A percentile compares a stretch with the other conserved stretches of the same genome.
phyloP scores from a whole-genome alignment of 1,140 invertebrate species.

The Atta colombica region DNA sequence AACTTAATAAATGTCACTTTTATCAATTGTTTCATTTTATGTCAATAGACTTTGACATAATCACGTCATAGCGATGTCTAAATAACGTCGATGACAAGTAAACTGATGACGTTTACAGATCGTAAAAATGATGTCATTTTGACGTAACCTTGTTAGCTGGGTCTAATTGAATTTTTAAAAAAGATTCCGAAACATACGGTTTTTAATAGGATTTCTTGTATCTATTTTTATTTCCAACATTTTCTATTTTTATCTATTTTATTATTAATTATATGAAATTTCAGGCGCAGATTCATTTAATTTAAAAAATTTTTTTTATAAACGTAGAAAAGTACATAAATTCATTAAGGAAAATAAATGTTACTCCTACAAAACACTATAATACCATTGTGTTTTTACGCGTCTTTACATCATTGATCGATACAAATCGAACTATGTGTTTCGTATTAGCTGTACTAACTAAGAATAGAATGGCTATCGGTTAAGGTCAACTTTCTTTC shows the following conservation, averaged over 20 bases:
- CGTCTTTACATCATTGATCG: not conserved
- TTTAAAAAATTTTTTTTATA: not conserved
- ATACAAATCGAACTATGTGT: slow-evolving; percentile 32
- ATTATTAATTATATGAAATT: slow-evolving; percentile 13
- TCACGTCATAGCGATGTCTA: no score
- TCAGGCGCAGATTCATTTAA: not conserved
- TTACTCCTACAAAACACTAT: not conserved
- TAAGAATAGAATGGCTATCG: slow-evolving; percentile 38
- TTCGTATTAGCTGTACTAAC: slow-evolving; percentile 17
- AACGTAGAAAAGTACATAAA: not conserved
- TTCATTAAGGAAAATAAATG: not conserved
- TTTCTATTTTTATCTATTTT: not conserved
- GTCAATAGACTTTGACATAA: no score
- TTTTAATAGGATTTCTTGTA: not conserved
- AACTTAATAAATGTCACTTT: no score
- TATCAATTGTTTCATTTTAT: no score
- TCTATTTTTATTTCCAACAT: not conserved
- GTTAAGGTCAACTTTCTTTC: slow-evolving; percentile 53
- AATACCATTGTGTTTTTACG: not conserved
- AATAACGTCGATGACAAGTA: no score
- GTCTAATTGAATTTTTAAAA: not conserved
- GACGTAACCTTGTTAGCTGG: no score
- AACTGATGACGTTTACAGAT: no score
- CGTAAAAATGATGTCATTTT: no score
- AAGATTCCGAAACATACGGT: not conserved